These are phyloP conservation scores for Eurypyga helias DNA, from an alignment of 2,113 vertebrate genomes.

Conservation along the genomic window DNA sequence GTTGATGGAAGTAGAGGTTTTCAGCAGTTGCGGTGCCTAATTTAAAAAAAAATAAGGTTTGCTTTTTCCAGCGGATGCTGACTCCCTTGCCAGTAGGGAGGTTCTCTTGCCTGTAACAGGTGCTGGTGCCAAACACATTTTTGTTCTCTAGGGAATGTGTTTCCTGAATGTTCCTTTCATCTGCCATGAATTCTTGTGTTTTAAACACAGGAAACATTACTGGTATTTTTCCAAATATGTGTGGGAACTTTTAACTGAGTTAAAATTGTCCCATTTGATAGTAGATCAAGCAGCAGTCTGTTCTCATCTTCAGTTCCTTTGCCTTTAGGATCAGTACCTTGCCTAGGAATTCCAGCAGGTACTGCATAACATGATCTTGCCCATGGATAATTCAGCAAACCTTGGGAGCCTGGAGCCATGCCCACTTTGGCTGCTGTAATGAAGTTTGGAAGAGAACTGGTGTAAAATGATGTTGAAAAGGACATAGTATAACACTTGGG, in stretches of 20 bases:
- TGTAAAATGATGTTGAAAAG: not conserved
- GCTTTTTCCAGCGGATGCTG: not conserved
- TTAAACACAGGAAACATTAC: constrained; percentile 7
- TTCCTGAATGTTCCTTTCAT: constrained; percentile 21
- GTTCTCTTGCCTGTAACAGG: not conserved
- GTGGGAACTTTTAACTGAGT: not conserved
- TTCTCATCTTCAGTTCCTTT: not conserved
- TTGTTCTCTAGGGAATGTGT: not conserved
- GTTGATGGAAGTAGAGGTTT: not conserved
- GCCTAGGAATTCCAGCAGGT: not conserved
- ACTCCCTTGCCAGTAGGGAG: not conserved
- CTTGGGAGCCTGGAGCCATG: not conserved
- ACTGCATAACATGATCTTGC: not conserved
- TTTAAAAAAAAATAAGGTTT: not conserved
- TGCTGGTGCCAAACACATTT: not conserved
- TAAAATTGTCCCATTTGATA: not conserved
- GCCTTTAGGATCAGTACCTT: not conserved
- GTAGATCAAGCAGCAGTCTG: not conserved
- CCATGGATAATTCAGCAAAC: not conserved
- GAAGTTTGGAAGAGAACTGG: not conserved
- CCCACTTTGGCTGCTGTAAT: not conserved
- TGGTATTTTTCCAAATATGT: not conserved
- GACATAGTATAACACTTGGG: not conserved
- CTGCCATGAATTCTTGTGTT: not conserved
- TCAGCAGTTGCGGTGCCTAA: not conserved